A percentile compares a stretch with the other conserved stretches of the same genome.
Conservation (phyloP, 2,888 invertebrate species). For the Aricia artaxerxes region DNA sequence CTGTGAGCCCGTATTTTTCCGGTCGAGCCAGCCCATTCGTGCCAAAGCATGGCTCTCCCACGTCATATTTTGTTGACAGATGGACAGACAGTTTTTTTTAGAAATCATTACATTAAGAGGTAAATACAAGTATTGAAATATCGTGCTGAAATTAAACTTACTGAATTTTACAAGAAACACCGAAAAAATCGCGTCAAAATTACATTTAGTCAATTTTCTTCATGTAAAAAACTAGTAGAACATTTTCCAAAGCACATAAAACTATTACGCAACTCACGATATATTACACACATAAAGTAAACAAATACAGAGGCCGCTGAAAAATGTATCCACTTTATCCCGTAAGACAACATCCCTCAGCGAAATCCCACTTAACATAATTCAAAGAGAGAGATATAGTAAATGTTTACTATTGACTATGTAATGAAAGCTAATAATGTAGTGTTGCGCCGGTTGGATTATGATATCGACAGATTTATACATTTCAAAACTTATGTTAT, state of each 20-base stretch:
- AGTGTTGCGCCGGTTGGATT: not conserved
- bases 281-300: conserved; percentile 7
- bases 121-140: too few species aligned
- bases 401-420: conserved; percentile 12
- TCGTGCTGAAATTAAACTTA: too few species aligned
- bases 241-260: not conserved
- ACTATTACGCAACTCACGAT: not conserved
- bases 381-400: conserved; percentile 2
- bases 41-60: too few species aligned
- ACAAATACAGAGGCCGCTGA: conserved; percentile 7
- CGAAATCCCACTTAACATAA: conserved; percentile 14
- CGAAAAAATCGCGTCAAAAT: too few species aligned
- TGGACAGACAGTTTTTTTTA: too few species aligned
- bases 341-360: conserved; percentile 1
- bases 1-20: too few species aligned
- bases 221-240: too few species aligned
- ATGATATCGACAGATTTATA: not conserved
- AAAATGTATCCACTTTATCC: conserved; percentile 9
- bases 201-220: too few species aligned
- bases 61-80: too few species aligned
- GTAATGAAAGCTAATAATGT: conserved; percentile 1
- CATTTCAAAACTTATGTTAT: not conserved
- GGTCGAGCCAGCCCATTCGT: too few species aligned
- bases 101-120: too few species aligned
- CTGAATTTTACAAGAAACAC: too few species aligned